Base-by-base conservation (phyloP, 2,888 invertebrate species). In the Oxyteleia sp. region DNA sequence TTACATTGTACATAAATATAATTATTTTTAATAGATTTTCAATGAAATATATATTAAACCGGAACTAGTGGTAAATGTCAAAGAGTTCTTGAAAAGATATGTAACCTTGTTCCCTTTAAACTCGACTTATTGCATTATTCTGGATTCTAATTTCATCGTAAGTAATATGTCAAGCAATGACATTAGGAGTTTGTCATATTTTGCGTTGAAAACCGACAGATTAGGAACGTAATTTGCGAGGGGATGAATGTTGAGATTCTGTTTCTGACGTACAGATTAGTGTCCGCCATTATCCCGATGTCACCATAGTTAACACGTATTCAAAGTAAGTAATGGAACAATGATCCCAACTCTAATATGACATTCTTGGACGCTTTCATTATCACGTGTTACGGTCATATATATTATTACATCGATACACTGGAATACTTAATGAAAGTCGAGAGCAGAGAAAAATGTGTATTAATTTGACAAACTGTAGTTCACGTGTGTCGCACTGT, bases 271-370 rank as follows among this genome's bases (percentile, higher is more conserved):
- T 93, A 90, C 88, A 93, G 93, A 93, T 93, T 93, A 93, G 93
- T 93, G 93, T 93, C 92, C 93, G 92, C 93, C 92, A 93, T 93
- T 93, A 93, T 93, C 86, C 90, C 90, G 91, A 93, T 92, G 93
- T 93, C 93, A 91, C 89, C 90, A 86, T 89, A 91, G 92, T 91
- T 92, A 93, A 93, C 92, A 89, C 91, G 92, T 89, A 92, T 92
- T 92, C 92, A 92, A 89, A 87, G 84, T 82, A 87, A 84, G 84
- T 81, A 53, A 82, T 41, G 66, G 68, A 82, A 85, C 82, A 85
- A 85, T 84, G 84, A 78, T 80, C 61, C 38, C 43, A 72, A 68
- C 72, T 74, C 45, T 38, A 45, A 47, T 43, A 15, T 55, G 68
- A 68, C 72, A 49, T 71, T 64, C 69, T 53, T 66, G 61, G 53